phyloP scores from a whole-genome alignment of 2,797 vertebrate species.

The Fringilla coelebs region DNA sequence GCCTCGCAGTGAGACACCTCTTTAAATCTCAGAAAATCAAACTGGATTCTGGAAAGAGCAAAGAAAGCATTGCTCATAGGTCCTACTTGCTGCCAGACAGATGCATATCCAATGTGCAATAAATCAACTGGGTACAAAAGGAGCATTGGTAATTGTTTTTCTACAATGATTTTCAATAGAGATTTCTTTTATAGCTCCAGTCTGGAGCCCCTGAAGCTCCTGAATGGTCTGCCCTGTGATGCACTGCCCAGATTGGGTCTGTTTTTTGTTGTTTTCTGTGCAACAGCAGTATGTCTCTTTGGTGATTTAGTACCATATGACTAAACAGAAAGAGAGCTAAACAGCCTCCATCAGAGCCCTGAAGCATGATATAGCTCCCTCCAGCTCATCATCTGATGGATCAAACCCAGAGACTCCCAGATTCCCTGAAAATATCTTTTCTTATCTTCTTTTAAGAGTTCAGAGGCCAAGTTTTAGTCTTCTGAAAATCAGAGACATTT shows the following conservation, averaged over 20 bases:
- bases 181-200: neutral
- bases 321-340: neutral
- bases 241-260: neutral
- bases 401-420: neutral
- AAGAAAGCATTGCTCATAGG: neutral
- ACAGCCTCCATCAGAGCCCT: neutral
- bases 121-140: neutral
- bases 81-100: neutral
- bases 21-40: neutral
- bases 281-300: neutral
- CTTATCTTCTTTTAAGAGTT: neutral
- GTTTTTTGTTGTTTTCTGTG: neutral
- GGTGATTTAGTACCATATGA: neutral
- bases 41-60: neutral
- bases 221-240: neutral
- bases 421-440: neutral
- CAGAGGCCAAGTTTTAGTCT: neutral
- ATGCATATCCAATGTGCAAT: neutral
- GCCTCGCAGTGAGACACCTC: neutral
- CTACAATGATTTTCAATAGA: neutral
- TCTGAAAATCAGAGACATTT: neutral
- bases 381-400: neutral
- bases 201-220: neutral
- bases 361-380: neutral
- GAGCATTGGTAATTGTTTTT: neutral